Evolutionary conservation across 1,140 invertebrate genomes (phyloP).

Genomic region (Bombus waltoni): DNA sequence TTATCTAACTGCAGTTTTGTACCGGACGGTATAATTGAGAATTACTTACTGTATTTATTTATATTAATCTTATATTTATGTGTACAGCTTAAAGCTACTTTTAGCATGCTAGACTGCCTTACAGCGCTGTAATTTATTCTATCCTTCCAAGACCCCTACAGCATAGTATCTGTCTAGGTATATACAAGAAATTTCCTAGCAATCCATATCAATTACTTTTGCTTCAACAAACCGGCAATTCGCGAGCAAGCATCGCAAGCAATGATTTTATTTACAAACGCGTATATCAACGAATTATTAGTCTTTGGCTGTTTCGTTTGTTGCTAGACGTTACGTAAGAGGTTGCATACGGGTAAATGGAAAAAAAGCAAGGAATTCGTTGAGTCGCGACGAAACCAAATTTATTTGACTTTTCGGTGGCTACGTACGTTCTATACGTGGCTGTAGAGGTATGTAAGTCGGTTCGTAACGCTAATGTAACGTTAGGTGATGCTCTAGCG

Average conservation of each 20-base stretch:
- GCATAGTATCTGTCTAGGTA: too few relatives aligned
- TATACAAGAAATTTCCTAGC: background rate
- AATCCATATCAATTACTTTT: background rate
- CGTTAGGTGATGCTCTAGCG: conserved; percentile 12
- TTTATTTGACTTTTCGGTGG: background rate
- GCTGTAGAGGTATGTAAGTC: background rate
- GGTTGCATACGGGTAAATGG: background rate
- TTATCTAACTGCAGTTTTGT: background rate
- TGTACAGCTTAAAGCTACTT: too few relatives aligned
- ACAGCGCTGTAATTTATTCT: too few relatives aligned
- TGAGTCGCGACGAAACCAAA: background rate
- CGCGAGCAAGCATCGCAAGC: background rate
- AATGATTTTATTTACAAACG: background rate
- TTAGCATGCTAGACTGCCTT: too few relatives aligned
- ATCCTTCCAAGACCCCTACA: too few relatives aligned
- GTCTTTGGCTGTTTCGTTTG: background rate
- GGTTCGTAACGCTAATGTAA: background rate
- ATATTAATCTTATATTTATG: background rate
- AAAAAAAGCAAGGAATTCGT: background rate
- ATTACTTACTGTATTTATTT: background rate
- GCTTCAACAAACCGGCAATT: background rate
- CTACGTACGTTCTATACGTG: background rate
- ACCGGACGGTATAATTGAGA: background rate
- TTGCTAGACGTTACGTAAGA: background rate
- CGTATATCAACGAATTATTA: background rate